Evolutionary conservation across 1,140 invertebrate genomes (phyloP), one percentile per base, ranked within the genome.

Genomic region (Zaprionus kolodkinae): DNA sequence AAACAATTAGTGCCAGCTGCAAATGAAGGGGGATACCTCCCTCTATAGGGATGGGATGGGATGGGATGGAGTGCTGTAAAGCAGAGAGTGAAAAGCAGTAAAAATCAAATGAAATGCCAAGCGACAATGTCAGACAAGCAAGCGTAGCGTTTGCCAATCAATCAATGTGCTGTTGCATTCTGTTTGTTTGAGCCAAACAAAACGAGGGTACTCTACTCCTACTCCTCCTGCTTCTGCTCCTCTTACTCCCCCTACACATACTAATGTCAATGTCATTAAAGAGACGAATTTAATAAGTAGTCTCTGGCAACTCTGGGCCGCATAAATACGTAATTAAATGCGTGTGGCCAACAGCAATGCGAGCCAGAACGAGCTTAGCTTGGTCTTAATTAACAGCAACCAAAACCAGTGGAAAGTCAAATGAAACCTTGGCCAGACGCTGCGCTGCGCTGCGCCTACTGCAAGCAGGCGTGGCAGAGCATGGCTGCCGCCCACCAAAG

Each of bases 251-350:
- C 77, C 69, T 67, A 76, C 64, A 67, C 43, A 78, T 72, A 77
- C 85, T 84, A 89, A 88, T 88, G 84, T 89, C 84, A 88, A 88
- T 88, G 84, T 84, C 84, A 88, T 88, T 88, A 88, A 88, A 84
- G 63, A 36, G 55, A 62, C 66, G 74, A 65, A 83, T 87, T 82
- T 78, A 84, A 88, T 83, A 88, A 72, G 67, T 10, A 1, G 10
- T 21, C n/a, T 50, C 15, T 45, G 57, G 50, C 40, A 45, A 45
- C 40, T 10, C 13, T 74, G 81, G 70, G 69, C 77, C 66, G 65
- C 33, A 73, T 80, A 81, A 84, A 88, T 81, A 89, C 78, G 85
- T 87, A 88, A 88, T 89, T 89, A 88, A 84, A 89, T 88, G 85
- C 83, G 83, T 87, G 68, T 6, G 27, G 27, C 27, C 27, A 30